Evolutionary conservation across 2,888 invertebrate species (phyloP), one percentile per base, ranked within the genome.

Genomic region (Stomorhina lunata): DNA sequence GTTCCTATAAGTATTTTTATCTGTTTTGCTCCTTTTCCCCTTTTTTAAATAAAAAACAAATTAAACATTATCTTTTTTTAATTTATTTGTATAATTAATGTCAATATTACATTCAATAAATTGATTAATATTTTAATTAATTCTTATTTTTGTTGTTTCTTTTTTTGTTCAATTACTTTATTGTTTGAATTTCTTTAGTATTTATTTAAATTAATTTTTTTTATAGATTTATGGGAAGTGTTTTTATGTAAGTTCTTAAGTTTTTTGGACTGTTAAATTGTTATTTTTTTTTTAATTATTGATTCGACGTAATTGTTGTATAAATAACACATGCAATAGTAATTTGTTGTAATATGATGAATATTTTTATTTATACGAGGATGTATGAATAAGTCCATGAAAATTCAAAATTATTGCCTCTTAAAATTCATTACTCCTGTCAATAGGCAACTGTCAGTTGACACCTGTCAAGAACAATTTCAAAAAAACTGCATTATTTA

Each of bases 271-370:
- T 73, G 37, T 63, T 43, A 55, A 5, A 34, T 20, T 37, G 66
- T 34, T 25, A 43, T 57, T 34, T 55, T 43, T n/a, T 50, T 12
- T 55, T 4, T 32, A 2, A 15, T 17, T n/a, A 50, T 66, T 48
- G 32, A 22, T 6, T 48, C 15, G 12, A 4, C 32, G 32, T 45
- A 61, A 43, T 68, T 68, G 37, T 77, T 77, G 77, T 53, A 69
- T 69, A 69, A 61, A 69, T 69, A 77, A 77, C 77, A 77, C 77
- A 77, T 77, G 77, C 77, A 77, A 69, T 69, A 68, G 34, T 63
- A 69, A 2, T 53, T n/a, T 25, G 17, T 57, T 22, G 10, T 34
- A 32, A 6, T 53, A 50, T 50, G 10, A 20, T 57, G 22, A 34
- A 34, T 4, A 17, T 34, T 22, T 59, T 45, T n/a, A n/a, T n/a